Percentiles rank a stretch among this genome's conserved stretches.
phyloP scores from a whole-genome alignment of 2,113 vertebrate genomes.

The Litocranius walleri region DNA sequence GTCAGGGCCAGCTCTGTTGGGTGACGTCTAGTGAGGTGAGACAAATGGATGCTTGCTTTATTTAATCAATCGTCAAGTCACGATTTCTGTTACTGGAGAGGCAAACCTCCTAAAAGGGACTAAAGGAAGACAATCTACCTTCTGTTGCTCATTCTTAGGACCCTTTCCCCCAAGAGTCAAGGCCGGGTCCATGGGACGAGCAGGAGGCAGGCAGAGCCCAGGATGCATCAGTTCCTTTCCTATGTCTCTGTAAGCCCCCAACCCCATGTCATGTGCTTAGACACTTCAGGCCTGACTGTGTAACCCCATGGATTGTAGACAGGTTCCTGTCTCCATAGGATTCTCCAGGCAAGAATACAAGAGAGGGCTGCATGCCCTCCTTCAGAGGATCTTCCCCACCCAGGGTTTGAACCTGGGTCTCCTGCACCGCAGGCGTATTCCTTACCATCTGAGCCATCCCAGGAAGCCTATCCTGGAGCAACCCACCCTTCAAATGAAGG shows the following conservation, averaged over 20 bases:
- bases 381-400: not conserved
- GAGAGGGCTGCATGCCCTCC: not conserved
- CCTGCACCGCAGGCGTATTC: not conserved
- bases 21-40: not conserved
- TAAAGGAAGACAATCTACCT: not conserved
- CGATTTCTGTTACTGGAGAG: not conserved
- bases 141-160: not conserved
- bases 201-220: not conserved
- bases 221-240: not conserved
- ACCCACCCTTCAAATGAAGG: not conserved
- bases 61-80: not conserved
- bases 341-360: not conserved
- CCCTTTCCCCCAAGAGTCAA: not conserved
- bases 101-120: not conserved
- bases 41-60: not conserved
- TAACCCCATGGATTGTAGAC: not conserved
- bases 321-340: not conserved
- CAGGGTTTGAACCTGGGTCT: not conserved
- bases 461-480: not conserved
- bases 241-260: not conserved
- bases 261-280: accelerated
- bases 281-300: not conserved
- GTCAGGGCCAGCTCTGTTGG: not conserved
- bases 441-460: not conserved
- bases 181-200: accelerated